Percentiles rank a stretch among this genome's conserved stretches.
Conservation (phyloP, 2,113 vertebrate species). For the Chloropsis hardwickii region DNA sequence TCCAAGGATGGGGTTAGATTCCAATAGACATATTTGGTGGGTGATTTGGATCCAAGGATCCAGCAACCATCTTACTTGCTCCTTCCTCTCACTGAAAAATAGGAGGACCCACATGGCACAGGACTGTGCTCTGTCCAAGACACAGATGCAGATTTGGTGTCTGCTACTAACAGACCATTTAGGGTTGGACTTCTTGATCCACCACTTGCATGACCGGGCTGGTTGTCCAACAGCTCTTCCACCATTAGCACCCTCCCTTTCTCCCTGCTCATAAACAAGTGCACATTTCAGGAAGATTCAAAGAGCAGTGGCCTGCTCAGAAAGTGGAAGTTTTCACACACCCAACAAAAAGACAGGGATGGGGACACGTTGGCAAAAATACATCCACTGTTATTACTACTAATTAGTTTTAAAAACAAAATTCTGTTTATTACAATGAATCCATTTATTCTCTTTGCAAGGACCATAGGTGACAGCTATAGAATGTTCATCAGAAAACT, state of each 20-base stretch:
- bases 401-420: not conserved
- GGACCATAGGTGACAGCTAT: not conserved
- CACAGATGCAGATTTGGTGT: not conserved
- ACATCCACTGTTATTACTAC: not conserved
- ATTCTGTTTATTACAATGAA: not conserved
- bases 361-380: not conserved
- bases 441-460: not conserved
- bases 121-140: not conserved
- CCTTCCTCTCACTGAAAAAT: not conserved
- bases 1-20: not conserved
- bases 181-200: not conserved
- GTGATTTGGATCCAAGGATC: not conserved
- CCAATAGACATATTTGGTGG: too few species aligned
- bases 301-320: not conserved
- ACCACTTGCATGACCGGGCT: not conserved
- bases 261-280: not conserved
- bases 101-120: accelerated
- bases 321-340: not conserved
- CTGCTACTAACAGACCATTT: not conserved
- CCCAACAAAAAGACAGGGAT: not conserved
- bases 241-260: not conserved
- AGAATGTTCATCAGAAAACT: constrained; percentile 5
- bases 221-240: not conserved
- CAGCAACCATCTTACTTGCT: not conserved
- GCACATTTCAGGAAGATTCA: not conserved